Conservation (phyloP, 2,888 invertebrate genomes). For the Candidula unifasciata region DNA sequence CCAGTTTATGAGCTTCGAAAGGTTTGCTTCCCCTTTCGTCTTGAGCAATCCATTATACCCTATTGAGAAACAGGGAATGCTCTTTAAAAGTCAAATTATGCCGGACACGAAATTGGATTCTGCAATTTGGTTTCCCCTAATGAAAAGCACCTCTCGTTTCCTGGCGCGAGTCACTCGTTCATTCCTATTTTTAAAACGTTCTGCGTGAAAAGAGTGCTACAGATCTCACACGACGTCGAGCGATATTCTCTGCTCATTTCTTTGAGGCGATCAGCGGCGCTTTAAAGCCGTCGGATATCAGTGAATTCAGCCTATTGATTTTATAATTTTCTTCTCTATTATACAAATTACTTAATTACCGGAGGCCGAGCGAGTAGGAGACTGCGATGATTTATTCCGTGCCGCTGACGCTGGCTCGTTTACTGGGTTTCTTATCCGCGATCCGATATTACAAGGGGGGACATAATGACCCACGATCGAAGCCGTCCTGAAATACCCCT, state of each 20-base stretch:
- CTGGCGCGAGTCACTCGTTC: slow-evolving; percentile 49
- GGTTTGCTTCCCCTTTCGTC: slow-evolving; percentile 45
- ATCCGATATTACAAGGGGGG: slow-evolving; percentile 49
- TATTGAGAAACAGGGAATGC: slow-evolving; percentile 54
- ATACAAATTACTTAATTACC: slow-evolving; percentile 64
- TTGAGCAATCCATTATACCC: slow-evolving; percentile 51
- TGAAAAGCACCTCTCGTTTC: slow-evolving; percentile 52
- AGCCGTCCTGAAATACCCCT: slow-evolving; percentile 53
- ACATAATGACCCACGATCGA: slow-evolving; percentile 52
- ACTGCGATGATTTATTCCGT: slow-evolving; percentile 56
- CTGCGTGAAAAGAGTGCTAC: slow-evolving; percentile 23
- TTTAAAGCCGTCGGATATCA: slow-evolving; percentile 53
- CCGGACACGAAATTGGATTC: slow-evolving; percentile 57
- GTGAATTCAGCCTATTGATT: slow-evolving; percentile 58
- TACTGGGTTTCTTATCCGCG: slow-evolving; percentile 46
- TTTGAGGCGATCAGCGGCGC: slow-evolving; percentile 40
- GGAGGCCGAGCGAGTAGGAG: slow-evolving; percentile 51
- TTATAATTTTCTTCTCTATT: slow-evolving; percentile 63
- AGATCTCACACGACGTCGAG: slow-evolving; percentile 38
- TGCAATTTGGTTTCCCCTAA: slow-evolving; percentile 55
- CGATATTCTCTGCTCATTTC: slow-evolving; percentile 49
- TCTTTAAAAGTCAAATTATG: slow-evolving; percentile 57
- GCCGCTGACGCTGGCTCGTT: slow-evolving; percentile 50
- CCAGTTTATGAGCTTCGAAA: slow-evolving; percentile 46
- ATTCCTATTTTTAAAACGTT: slow-evolving; percentile 49